phyloP scores from a whole-genome alignment of 2,113 vertebrate species.

The Urocynchramus pylzowi region DNA sequence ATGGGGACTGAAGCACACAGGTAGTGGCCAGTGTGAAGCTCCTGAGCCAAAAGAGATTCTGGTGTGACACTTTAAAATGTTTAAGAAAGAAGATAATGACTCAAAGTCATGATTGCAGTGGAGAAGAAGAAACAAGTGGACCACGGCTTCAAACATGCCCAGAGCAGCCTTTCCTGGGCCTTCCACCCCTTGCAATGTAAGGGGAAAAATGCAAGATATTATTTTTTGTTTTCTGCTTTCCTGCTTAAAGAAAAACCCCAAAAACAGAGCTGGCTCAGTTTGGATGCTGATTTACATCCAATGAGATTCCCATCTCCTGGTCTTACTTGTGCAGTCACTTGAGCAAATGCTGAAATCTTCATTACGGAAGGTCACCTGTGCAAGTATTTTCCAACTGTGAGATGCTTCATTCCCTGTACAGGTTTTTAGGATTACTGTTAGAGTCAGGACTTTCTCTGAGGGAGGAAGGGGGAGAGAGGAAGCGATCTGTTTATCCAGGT shows the following conservation, averaged over 20 bases:
- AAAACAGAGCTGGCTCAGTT: not conserved
- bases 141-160: not conserved
- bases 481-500: not conserved
- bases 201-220: not conserved
- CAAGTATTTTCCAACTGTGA: not conserved
- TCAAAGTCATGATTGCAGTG: not conserved
- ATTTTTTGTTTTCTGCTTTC: not conserved
- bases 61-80: not conserved
- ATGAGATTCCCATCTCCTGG: not conserved
- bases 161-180: not conserved
- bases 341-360: not conserved
- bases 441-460: not conserved
- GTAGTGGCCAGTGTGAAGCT: fast-evolving
- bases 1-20: not conserved
- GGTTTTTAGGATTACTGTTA: not conserved
- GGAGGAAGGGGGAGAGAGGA: conserved; percentile 3
- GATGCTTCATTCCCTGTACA: not conserved
- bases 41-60: not conserved
- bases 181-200: not conserved
- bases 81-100: not conserved
- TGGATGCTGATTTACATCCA: not conserved
- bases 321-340: not conserved
- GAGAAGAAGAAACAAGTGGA: not conserved
- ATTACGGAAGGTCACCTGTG: not conserved
- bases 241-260: not conserved